Conservation (phyloP, 2,113 vertebrate genomes). For the Micronycteris hirsuta region DNA sequence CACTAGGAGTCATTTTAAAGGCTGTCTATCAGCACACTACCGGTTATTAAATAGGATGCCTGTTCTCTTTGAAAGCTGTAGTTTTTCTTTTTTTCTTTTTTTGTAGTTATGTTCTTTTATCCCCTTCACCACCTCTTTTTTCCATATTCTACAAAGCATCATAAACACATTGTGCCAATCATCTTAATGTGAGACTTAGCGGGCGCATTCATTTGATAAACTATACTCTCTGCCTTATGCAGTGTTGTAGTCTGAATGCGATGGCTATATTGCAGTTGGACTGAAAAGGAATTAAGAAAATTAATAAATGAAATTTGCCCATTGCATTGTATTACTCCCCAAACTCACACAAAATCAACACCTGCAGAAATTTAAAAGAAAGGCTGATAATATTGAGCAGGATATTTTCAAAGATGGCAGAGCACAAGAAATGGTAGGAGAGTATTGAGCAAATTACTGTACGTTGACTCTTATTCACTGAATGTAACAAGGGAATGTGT, state of each 20-base stretch:
- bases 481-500: neutral
- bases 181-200: neutral
- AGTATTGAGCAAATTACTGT: conserved; percentile 36
- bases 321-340: neutral
- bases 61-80: neutral
- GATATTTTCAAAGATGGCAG: neutral
- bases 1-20: neutral
- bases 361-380: neutral
- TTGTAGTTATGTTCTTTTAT: neutral
- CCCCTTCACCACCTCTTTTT: neutral
- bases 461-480: neutral
- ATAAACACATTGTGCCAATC: neutral
- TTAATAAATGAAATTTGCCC: conserved; percentile 44
- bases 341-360: neutral
- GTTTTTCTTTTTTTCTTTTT: neutral
- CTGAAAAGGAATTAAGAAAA: conserved; percentile 43
- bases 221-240: neutral
- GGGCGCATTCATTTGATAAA: neutral
- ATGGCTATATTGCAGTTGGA: neutral
- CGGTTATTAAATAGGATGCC: neutral
- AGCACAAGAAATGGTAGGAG: neutral
- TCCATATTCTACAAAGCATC: neutral
- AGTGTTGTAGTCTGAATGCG: neutral
- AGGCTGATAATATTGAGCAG: neutral
- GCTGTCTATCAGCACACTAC: neutral